Base-by-base conservation (phyloP, 2,113 vertebrate species). In the Turdus rufiventris region DNA sequence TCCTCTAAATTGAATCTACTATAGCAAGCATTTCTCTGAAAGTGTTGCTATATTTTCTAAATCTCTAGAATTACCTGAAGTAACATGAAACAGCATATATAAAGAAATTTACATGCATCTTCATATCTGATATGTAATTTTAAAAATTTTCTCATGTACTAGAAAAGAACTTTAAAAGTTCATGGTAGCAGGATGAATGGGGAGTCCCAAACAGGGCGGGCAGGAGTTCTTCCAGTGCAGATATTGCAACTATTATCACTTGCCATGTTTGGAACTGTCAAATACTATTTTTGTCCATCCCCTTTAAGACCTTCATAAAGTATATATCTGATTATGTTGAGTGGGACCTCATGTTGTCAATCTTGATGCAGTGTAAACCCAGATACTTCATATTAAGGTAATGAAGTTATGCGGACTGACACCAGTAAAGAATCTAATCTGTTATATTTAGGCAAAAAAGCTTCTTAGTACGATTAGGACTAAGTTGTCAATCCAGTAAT, bases 371-470 rank as follows among this genome's bases (percentile, higher is more conserved):
- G 17, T 53, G 57, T 65, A 93, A 91, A 72, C 48, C 45, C 81
- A 88, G n/a, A 26, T n/a, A 38, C 28, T 72, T 78, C 66, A 76
- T 70, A 89, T 45, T 38, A 53, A 76, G 58, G 54, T 82, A 73
- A 88, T 38, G 50, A 94, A 85, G 40, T 42, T 76, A 65, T 72
- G 31, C 18, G 67, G 34, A 76, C 24, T 89, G 75, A 38, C 50
- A 54, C 2, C 18, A 36, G 81, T 42, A 90, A 93, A 94, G 62
- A 91, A 76, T 45, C 90, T 96, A 89, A 57, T 8, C 18, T 82
- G 79, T 68, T 94, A 93, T 90, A 95, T 96, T 95, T 91, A 95
- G 85, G 40, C 38, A 84, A 92, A 93, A 45, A 92, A 88, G 33
- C 88, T 94, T 86, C 82, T 96, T 94, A 96, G 14, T 51, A 54